Percentiles rank a stretch among this genome's conserved stretches.
These are phyloP conservation scores for Prietella phreatophila DNA, from an alignment of 2,113 vertebrate species.

Conservation along the genomic window DNA sequence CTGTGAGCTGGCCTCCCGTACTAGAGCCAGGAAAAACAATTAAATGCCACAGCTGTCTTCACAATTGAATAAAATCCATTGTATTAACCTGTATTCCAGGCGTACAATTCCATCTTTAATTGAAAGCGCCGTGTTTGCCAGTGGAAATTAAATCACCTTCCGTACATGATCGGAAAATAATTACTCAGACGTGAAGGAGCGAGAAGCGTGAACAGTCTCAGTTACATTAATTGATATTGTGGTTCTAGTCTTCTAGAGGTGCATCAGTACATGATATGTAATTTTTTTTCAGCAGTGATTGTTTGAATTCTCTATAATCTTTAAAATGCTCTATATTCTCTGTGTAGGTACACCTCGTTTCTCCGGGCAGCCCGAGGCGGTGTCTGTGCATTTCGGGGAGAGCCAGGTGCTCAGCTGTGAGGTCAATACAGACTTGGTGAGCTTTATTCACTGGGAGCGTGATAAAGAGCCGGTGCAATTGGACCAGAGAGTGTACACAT, in stretches of 20 bases:
- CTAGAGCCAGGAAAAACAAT: slow-evolving; percentile 48
- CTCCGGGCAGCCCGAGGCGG: slow-evolving; percentile 78
- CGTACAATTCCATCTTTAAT: slow-evolving; percentile 11
- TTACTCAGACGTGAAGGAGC: slow-evolving; percentile 62
- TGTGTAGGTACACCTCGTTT: slow-evolving; percentile 88
- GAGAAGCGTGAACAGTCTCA: slow-evolving; percentile 57
- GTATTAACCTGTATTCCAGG: neutral
- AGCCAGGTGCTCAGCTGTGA: slow-evolving; percentile 84
- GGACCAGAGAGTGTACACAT: slow-evolving; percentile 69
- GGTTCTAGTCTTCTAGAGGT: slow-evolving; percentile 33
- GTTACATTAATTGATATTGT: slow-evolving; percentile 59
- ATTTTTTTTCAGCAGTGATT: neutral
- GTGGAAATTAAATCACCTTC: slow-evolving; percentile 61
- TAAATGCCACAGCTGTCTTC: slow-evolving; percentile 40
- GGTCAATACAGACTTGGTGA: slow-evolving; percentile 80
- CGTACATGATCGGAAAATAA: slow-evolving; percentile 59
- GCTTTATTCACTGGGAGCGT: slow-evolving; percentile 86
- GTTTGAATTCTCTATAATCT: neutral
- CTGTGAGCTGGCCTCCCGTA: neutral
- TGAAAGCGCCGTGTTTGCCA: neutral
- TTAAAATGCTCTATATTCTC: neutral
- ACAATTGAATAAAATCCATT: neutral
- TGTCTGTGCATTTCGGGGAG: slow-evolving; percentile 71
- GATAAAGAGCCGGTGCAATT: slow-evolving; percentile 73
- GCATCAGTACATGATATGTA: neutral